phyloP scores from a whole-genome alignment of 2,797 vertebrate species.

The Muraenolepis orangiensis region DNA sequence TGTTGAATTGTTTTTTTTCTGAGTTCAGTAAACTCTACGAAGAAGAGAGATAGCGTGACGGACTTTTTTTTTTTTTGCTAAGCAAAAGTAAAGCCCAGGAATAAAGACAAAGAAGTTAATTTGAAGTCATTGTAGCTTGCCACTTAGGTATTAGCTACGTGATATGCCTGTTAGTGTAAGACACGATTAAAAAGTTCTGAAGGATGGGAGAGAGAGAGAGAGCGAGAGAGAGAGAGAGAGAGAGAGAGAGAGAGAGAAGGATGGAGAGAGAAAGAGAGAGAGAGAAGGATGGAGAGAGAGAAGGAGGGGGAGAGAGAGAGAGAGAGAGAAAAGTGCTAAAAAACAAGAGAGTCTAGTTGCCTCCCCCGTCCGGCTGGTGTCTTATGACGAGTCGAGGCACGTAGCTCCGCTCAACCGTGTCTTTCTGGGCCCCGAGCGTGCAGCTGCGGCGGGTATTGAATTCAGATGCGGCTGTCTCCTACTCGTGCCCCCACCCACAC shows the following conservation, averaged over 20 bases:
- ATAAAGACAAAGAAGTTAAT: constrained; percentile 65
- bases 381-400: constrained; percentile 77
- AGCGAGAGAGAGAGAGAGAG: constrained; percentile 3
- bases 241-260: constrained; percentile 15
- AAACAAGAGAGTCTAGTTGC: constrained; percentile 32
- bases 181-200: constrained; percentile 42
- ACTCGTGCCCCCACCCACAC: too few relatives aligned
- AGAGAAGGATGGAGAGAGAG: constrained; percentile 31
- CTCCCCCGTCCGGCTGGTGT: constrained; percentile 32
- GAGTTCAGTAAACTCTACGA: constrained; percentile 49
- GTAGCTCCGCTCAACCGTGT: constrained; percentile 73
- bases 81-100: constrained; percentile 44
- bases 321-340: constrained; percentile 24
- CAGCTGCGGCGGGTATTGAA: constrained; percentile 70
- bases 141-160: constrained; percentile 41
- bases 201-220: constrained; percentile 23
- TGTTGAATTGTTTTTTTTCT: too few relatives aligned
- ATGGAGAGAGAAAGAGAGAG: constrained; percentile 20
- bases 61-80: not conserved
- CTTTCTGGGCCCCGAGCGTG: constrained; percentile 62
- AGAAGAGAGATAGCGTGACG: constrained; percentile 31
- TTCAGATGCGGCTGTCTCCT: constrained; percentile 64
- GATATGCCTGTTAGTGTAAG: constrained; percentile 33
- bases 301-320: constrained; percentile 19
- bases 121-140: constrained; percentile 49